Conservation (phyloP, 1,140 invertebrate species). For the Drosophila pruinosa region DNA sequence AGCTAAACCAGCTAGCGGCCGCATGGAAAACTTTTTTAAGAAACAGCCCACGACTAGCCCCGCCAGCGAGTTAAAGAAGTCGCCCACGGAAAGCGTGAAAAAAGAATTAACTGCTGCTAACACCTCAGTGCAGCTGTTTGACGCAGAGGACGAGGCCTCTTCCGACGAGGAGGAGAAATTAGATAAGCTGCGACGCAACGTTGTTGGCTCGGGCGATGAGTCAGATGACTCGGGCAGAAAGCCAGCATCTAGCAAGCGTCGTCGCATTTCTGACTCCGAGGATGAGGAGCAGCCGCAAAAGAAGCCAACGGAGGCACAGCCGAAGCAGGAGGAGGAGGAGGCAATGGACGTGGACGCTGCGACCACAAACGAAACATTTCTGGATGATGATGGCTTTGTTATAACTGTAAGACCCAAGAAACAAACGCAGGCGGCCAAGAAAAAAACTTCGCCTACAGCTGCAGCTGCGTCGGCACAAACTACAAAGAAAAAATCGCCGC, state of each 20-base stretch:
- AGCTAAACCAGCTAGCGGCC: slow-evolving; percentile 35
- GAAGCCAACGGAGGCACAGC: slow-evolving; percentile 41
- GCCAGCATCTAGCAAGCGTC: slow-evolving; percentile 46
- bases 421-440: slow-evolving; percentile 25
- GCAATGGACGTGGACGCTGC: slow-evolving; percentile 34
- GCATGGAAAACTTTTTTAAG: slow-evolving; percentile 71
- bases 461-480: slow-evolving; percentile 14
- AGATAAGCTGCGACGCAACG: slow-evolving; percentile 65
- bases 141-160: slow-evolving; percentile 49
- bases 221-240: slow-evolving; percentile 38
- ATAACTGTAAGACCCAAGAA: slow-evolving; percentile 67
- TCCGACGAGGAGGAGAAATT: slow-evolving; percentile 78
- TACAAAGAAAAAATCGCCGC: slow-evolving; percentile 56
- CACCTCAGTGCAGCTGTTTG: slow-evolving; percentile 67
- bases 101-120: slow-evolving; percentile 44
- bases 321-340: slow-evolving; percentile 37
- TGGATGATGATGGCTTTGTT: slow-evolving; percentile 79
- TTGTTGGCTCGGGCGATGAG: slow-evolving; percentile 60
- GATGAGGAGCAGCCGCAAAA: slow-evolving; percentile 70
- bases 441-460: slow-evolving; percentile 38
- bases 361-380: slow-evolving; percentile 65
- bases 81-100: slow-evolving; percentile 27
- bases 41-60: slow-evolving; percentile 52
- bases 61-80: slow-evolving; percentile 24
- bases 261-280: slow-evolving; percentile 73